Evolutionary conservation across 1,140 invertebrate genomes (phyloP).

Genomic region (Ceratitis capitata): DNA sequence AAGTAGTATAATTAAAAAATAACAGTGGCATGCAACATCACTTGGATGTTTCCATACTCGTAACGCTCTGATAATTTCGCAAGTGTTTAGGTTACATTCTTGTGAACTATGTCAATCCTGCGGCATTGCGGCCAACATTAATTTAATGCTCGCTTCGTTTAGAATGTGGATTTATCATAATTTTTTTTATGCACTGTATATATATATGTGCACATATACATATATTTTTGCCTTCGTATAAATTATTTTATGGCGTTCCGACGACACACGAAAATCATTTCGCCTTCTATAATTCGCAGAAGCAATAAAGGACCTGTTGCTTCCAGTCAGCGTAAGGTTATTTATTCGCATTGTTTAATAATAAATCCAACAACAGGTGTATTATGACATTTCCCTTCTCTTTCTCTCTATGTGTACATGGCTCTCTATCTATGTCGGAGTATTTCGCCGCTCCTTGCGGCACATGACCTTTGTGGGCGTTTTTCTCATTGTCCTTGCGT

Average conservation of each 20-base stretch:
- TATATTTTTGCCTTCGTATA: too few species aligned
- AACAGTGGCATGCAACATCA: background rate
- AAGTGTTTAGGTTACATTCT: background rate
- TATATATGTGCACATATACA: background rate
- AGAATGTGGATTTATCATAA: too few species aligned
- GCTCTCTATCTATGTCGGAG: background rate
- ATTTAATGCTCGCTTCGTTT: background rate
- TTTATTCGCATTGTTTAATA: background rate
- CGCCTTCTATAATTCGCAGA: background rate
- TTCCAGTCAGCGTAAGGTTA: background rate
- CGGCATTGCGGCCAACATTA: background rate
- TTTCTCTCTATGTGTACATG: background rate
- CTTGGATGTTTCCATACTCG: background rate
- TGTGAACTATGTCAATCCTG: background rate
- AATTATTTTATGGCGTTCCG: background rate
- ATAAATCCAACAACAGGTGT: background rate
- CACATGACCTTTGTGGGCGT: conserved; percentile 10
- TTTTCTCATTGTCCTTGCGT: conserved; percentile 28
- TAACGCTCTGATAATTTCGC: background rate
- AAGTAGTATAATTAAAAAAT: background rate
- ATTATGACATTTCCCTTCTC: background rate
- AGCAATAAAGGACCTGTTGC: background rate
- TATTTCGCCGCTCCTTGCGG: background rate
- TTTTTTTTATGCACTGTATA: background rate
- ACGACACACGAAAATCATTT: background rate